Percentiles rank a stretch among this genome's conserved stretches.
Evolutionary conservation across 2,113 vertebrate genomes (phyloP).

Genomic region (Myrmophylax atrothorax): DNA sequence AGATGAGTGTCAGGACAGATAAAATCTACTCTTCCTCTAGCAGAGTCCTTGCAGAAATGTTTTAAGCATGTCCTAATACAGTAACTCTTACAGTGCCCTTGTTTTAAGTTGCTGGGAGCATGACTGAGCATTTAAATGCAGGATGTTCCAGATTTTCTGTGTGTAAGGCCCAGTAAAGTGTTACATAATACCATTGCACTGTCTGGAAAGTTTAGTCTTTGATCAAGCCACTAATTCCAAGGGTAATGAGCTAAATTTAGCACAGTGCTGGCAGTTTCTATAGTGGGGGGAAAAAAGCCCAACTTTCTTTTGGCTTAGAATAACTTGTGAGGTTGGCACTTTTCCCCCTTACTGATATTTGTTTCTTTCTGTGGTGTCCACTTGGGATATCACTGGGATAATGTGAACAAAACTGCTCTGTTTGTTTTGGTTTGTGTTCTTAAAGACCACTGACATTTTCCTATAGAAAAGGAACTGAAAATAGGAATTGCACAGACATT

Average conservation of each 20-base stretch:
- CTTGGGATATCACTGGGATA: background rate
- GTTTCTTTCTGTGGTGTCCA: background rate
- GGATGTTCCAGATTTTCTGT: background rate
- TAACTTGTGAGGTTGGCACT: background rate
- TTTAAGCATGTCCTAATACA: background rate
- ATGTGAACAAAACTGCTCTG: background rate
- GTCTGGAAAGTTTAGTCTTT: constrained; percentile 11
- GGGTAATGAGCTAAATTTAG: background rate
- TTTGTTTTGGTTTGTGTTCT: background rate
- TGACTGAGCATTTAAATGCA: background rate
- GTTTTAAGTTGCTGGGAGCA: background rate
- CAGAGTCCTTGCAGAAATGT: background rate
- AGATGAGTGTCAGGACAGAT: background rate
- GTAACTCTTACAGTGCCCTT: background rate
- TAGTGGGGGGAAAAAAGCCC: background rate
- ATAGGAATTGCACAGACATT: background rate
- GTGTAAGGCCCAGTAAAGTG: background rate
- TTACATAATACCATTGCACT: background rate
- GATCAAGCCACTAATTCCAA: constrained; percentile 26
- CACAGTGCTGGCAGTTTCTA: background rate
- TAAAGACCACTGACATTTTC: constrained; percentile 1
- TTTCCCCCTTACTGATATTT: background rate
- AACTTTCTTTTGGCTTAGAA: background rate
- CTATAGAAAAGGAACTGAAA: constrained; percentile 29
- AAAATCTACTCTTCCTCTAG: background rate